A percentile compares a stretch with the other conserved stretches of the same genome.
These are phyloP conservation scores for Paramormyrops kingsleyae DNA, from an alignment of 2,113 vertebrate species.

Conservation along the genomic window DNA sequence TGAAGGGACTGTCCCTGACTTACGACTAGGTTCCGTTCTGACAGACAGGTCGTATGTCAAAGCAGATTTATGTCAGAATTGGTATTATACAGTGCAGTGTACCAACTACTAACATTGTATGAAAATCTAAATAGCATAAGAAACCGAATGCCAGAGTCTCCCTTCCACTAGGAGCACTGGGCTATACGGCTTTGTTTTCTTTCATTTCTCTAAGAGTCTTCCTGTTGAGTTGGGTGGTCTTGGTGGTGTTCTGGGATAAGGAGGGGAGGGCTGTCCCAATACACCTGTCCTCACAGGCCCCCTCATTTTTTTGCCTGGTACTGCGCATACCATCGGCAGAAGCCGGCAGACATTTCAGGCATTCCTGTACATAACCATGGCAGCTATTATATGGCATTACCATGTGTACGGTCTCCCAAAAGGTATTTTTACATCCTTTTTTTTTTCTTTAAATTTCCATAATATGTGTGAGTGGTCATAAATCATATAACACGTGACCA, in stretches of 20 bases:
- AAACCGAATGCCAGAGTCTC: background rate
- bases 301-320: background rate
- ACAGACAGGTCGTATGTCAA: background rate
- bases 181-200: background rate
- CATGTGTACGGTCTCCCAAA: background rate
- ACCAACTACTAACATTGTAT: background rate
- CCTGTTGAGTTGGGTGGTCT: background rate
- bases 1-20: background rate
- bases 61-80: background rate
- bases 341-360: background rate
- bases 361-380: background rate
- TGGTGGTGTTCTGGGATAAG: background rate
- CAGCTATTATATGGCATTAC: background rate
- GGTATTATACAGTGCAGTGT: background rate
- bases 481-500: background rate
- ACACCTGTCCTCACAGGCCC: background rate
- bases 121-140: background rate
- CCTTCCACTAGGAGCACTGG: background rate
- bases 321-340: background rate
- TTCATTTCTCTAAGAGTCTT: background rate
- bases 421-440: background rate
- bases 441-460: background rate
- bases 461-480: background rate
- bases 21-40: background rate
- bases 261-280: background rate